Base-by-base conservation (phyloP, 2,113 vertebrate genomes). In the Blennius ocellaris region DNA sequence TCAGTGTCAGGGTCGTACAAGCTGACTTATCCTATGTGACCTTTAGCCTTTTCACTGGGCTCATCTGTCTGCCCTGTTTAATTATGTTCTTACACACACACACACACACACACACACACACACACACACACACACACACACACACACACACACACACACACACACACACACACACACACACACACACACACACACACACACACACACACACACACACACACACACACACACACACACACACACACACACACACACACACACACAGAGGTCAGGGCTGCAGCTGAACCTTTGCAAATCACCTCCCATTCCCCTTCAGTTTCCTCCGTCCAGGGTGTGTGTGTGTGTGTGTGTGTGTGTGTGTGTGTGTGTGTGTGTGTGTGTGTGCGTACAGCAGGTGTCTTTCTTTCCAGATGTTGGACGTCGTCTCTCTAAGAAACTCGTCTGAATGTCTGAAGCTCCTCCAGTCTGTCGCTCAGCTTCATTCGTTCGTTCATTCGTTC, bases 21-120 rank as follows among this genome's bases (percentile, higher is more conserved):
- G 40, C 76, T 57, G 69, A 82, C 58, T 76, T 77, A 80, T 79
- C 62, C 71, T 43, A 66, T 61, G 68, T 82, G 78, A 84, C 83
- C 90, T 79, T 57, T 43, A 49, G 60, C 43, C 68, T 75, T 70
- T 73, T 78, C 76, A 16, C 56, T 48, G 57, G 70, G 49, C 81
- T 91, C 86, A 88, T 90, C 82, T 82, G 90, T 88, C 89, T 85
- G 78, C 83, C 76, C 68, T 77, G 76, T 90, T 90, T 92, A 89
- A 90, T 91, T 90, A 87, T 91, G 84, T 83, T 16, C 55, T 47
- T 58, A 39, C 58, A 59, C 65, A 43, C 58, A 58, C 64, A 78
- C 54, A 50, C 40, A 68, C 57, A 16, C 30, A 64, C 60, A 62
- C 53, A 69, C 50, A 45, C 43, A 41, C 66, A 64, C 57, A 43